These are phyloP conservation scores for Otis tarda DNA, from an alignment of 2,113 vertebrate species.

Conservation along the genomic window DNA sequence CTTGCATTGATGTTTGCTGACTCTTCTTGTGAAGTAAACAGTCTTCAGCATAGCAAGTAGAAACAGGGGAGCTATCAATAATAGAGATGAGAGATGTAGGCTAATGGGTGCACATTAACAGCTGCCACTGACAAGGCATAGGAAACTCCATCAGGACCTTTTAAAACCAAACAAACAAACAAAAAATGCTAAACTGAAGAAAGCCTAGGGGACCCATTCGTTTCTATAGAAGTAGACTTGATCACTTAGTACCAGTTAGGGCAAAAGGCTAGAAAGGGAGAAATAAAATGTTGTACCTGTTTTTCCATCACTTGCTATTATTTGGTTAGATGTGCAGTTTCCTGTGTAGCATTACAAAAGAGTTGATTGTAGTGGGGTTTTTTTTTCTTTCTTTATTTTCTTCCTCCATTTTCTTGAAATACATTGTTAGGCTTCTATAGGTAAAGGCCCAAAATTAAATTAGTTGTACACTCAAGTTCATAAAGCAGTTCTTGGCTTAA, in stretches of 20 bases:
- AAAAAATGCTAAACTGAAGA: not conserved
- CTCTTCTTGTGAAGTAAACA: not conserved
- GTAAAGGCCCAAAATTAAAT: not conserved
- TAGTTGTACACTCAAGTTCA: not conserved
- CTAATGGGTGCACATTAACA: not conserved
- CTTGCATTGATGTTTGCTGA: not conserved
- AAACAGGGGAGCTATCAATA: not conserved
- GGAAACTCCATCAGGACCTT: not conserved
- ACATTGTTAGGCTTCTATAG: rapidly evolving
- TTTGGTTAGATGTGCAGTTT: not conserved
- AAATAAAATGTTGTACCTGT: not conserved
- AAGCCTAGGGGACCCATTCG: not conserved
- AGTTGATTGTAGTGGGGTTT: no score
- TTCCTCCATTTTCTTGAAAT: not conserved
- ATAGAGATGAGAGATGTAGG: not conserved
- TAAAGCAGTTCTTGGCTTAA: not conserved
- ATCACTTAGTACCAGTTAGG: not conserved
- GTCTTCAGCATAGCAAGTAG: not conserved
- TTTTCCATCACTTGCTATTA: not conserved
- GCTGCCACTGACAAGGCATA: not conserved
- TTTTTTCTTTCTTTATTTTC: no score
- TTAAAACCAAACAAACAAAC: no score
- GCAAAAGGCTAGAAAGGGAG: not conserved
- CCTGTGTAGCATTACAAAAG: not conserved
- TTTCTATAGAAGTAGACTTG: not conserved